These are phyloP conservation scores for Drosophila navojoa DNA, from an alignment of 1,140 invertebrate genomes.

Conservation along the genomic window DNA sequence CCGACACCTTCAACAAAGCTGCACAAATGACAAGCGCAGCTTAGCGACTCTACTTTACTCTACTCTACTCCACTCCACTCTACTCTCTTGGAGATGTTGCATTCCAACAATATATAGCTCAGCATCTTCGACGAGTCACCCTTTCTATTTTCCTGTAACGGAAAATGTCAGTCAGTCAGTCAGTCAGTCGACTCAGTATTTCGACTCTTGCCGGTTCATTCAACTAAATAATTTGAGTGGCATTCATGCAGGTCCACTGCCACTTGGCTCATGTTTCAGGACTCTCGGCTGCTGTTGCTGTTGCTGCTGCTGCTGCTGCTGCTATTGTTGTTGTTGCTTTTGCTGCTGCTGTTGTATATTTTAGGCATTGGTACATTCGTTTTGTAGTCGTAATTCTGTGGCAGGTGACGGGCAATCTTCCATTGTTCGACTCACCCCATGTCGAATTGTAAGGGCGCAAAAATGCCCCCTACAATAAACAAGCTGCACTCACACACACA, in stretches of 20 bases:
- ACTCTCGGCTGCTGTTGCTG: constrained; percentile 39
- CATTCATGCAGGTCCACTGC: constrained; percentile 80
- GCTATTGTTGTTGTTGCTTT: constrained; percentile 12
- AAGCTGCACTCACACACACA: constrained; percentile 56
- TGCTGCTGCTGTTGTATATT: constrained; percentile 1
- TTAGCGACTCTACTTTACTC: constrained; percentile 45
- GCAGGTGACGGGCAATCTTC: constrained; percentile 83
- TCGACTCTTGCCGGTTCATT: constrained; percentile 83
- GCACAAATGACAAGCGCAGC: constrained; percentile 75
- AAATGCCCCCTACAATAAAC: constrained; percentile 79
- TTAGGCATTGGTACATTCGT: constrained; percentile 64
- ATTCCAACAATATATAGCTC: neutral
- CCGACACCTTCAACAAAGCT: constrained; percentile 78
- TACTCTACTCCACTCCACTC: neutral
- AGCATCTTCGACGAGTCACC: constrained; percentile 40
- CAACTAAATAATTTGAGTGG: constrained; percentile 83
- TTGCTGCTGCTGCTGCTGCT: constrained; percentile 14
- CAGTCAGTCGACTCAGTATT: constrained; percentile 45
- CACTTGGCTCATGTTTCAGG: constrained; percentile 75
- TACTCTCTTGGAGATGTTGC: constrained; percentile 6
- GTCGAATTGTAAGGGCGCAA: constrained; percentile 79
- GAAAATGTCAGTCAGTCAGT: constrained; percentile 67
- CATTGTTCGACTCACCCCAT: constrained; percentile 82
- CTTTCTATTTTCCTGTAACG: constrained; percentile 52
- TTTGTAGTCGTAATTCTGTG: constrained; percentile 75